A percentile compares a stretch with the other conserved stretches of the same genome.
Evolutionary conservation across 2,113 vertebrate species (phyloP).

Genomic region (Chrysochloris asiatica): DNA sequence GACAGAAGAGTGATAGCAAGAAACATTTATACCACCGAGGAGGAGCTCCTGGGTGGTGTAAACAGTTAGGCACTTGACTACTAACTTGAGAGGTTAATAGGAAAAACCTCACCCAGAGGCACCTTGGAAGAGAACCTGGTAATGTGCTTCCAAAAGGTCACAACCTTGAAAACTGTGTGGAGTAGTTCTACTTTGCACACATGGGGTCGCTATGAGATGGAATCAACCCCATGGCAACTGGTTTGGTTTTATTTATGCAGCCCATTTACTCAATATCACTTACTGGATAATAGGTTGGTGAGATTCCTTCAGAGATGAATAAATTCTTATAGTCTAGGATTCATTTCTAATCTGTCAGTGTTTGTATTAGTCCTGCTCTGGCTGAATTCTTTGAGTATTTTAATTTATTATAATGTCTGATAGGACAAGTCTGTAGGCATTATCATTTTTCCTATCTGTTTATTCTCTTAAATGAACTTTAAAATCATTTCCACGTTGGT

Average conservation of each 20-base stretch:
- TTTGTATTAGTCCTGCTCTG: background rate
- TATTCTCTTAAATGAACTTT: background rate
- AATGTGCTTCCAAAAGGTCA: background rate
- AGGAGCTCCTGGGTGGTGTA: background rate
- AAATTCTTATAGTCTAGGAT: background rate
- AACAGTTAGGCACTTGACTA: background rate
- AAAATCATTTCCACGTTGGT: background rate
- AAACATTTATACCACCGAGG: background rate
- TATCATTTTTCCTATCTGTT: background rate
- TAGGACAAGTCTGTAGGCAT: background rate
- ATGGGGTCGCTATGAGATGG: background rate
- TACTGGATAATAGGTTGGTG: background rate
- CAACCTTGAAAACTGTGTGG: background rate
- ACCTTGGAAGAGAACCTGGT: background rate
- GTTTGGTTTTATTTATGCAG: background rate
- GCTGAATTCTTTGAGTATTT: background rate
- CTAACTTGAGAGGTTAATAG: background rate
- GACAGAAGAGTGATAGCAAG: background rate
- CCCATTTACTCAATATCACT: background rate
- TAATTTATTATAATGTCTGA: background rate
- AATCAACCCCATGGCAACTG: background rate
- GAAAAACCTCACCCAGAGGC: background rate
- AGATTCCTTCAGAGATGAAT: background rate
- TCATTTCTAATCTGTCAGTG: background rate
- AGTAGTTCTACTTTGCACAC: background rate